A percentile compares a stretch with the other conserved stretches of the same genome.
Evolutionary conservation across 2,888 invertebrate genomes (phyloP).

Genomic region (Gisinianus flammeolus): DNA sequence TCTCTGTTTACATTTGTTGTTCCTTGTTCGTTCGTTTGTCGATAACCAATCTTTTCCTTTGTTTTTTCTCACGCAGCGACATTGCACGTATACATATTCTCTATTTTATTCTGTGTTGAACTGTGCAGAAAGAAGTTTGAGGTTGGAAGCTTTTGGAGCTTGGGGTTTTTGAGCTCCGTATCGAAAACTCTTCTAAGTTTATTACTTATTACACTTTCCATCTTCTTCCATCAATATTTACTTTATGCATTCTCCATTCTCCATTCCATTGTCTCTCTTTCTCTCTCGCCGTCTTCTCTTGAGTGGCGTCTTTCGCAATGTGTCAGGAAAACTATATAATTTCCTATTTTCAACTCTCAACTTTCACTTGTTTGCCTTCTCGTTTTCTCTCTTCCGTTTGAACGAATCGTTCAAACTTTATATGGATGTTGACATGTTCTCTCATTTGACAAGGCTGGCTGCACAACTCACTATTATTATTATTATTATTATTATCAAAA

Average conservation of each 20-base stretch:
- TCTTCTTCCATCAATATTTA: not conserved
- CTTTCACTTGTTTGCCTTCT: not conserved
- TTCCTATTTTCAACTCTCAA: not conserved
- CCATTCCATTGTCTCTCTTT: too few species aligned
- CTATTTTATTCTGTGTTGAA: not conserved
- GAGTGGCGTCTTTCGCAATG: too few species aligned
- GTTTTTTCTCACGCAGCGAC: too few species aligned
- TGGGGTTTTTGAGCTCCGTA: too few species aligned
- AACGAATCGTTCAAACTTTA: too few species aligned
- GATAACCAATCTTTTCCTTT: slow-evolving; percentile 2
- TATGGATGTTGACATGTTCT: not conserved
- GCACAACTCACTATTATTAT: not conserved
- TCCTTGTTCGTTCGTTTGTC: not conserved
- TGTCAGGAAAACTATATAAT: too few species aligned
- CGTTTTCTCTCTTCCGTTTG: not conserved
- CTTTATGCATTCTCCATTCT: not conserved
- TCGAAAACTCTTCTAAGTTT: not conserved
- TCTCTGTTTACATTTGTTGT: not conserved
- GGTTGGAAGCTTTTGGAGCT: too few species aligned
- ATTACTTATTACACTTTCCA: slow-evolving; percentile 2
- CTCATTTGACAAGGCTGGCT: too few species aligned
- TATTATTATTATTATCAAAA: too few species aligned
- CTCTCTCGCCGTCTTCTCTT: too few species aligned
- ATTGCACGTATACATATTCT: not conserved
- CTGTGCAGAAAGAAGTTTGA: too few species aligned